Conservation (phyloP, 1,140 invertebrate genomes). For the Cydia splendana region DNA sequence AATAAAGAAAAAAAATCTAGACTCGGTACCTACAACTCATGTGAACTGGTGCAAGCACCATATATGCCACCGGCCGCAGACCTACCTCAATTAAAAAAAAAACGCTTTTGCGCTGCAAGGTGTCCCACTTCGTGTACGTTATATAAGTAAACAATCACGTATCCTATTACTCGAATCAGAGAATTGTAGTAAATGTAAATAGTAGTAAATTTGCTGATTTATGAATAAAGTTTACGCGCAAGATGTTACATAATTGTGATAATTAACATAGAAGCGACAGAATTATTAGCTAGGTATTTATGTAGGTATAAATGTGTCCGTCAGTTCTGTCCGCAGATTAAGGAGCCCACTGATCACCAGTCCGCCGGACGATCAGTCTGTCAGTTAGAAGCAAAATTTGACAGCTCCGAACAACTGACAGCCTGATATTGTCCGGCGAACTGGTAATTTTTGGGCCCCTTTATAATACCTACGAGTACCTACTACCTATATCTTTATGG, state of each 20-base stretch:
- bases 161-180: constrained; percentile 56
- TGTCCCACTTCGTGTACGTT: constrained; percentile 34
- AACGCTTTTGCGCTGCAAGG: constrained; percentile 42
- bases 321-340: too few relatives aligned
- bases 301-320: too few relatives aligned
- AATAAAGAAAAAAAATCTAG: not conserved
- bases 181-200: constrained; percentile 42
- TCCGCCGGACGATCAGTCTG: too few relatives aligned
- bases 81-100: constrained; percentile 34
- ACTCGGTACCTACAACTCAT: not conserved
- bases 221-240: not conserved
- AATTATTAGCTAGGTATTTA: too few relatives aligned
- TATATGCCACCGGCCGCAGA: not conserved
- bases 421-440: too few relatives aligned
- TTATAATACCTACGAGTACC: too few relatives aligned
- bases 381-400: too few relatives aligned
- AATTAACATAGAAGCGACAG: too few relatives aligned
- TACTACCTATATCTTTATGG: too few relatives aligned
- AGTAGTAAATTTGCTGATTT: constrained; percentile 41
- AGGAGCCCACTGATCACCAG: too few relatives aligned
- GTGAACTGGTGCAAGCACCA: constrained; percentile 14
- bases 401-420: too few relatives aligned
- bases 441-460: too few relatives aligned
- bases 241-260: constrained; percentile 40
- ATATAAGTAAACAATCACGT: constrained; percentile 51